Percentiles rank a stretch among this genome's conserved stretches.
Evolutionary conservation across 2,113 vertebrate genomes (phyloP).

Genomic region (Manacus vitellinus): DNA sequence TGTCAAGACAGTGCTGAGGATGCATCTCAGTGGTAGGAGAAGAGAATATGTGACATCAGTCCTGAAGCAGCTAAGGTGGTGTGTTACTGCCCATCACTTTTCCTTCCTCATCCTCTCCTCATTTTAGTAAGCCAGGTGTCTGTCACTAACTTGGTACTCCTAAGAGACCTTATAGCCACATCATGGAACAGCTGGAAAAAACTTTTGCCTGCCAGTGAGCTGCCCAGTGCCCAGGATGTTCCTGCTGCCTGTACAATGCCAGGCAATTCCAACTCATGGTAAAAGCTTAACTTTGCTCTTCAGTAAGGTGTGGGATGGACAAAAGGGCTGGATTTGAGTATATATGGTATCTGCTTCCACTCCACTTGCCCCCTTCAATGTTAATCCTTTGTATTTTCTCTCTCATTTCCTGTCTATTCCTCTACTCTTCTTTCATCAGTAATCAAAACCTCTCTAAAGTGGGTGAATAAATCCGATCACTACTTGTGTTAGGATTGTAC

Average conservation of each 20-base stretch:
- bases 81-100: background rate
- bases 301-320: background rate
- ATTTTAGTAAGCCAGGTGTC: background rate
- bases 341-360: background rate
- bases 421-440: background rate
- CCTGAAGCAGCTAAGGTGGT: background rate
- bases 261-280: accelerated
- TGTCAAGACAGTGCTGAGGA: background rate
- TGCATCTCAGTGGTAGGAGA: background rate
- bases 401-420: background rate
- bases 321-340: background rate
- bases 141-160: background rate
- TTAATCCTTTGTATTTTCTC: background rate
- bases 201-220: background rate
- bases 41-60: background rate
- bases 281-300: background rate
- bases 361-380: background rate
- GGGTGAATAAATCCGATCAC: background rate
- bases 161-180: background rate
- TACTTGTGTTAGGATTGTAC: background rate
- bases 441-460: background rate
- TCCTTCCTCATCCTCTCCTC: background rate
- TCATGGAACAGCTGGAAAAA: background rate
- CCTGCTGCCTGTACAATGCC: background rate
- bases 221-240: background rate